Percentiles rank a stretch among this genome's conserved stretches.
These are phyloP conservation scores for Pollicipes pollicipes DNA, from an alignment of 1,140 invertebrate species.

Conservation along the genomic window DNA sequence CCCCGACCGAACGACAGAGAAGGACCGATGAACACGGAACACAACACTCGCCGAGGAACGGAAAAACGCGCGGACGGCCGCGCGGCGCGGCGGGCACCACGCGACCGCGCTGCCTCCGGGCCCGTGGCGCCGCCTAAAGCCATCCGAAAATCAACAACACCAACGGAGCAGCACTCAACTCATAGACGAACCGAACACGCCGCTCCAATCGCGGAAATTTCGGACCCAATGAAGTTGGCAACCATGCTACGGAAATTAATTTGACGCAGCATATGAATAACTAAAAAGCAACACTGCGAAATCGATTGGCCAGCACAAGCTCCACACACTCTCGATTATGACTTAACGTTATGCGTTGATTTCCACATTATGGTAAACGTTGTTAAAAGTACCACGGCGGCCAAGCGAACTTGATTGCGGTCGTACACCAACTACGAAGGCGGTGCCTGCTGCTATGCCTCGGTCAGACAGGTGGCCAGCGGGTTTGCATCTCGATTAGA, in stretches of 20 bases:
- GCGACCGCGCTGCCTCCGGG: no score
- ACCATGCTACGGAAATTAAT: not conserved
- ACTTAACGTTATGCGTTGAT: not conserved
- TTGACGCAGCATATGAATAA: not conserved
- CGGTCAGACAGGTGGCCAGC: no score
- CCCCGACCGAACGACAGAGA: not conserved
- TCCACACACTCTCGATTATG: not conserved
- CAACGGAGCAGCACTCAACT: not conserved
- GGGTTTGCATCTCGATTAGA: not conserved
- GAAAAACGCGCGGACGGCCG: not conserved
- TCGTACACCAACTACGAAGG: not conserved
- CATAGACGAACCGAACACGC: not conserved
- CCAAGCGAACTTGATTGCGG: no score
- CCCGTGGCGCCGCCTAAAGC: not conserved
- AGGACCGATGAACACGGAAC: not conserved
- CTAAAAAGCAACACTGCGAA: not conserved
- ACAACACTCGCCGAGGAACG: not conserved
- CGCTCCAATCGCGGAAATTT: not conserved
- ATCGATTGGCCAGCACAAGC: not conserved
- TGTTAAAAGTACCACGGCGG: not conserved
- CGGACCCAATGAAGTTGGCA: not conserved
- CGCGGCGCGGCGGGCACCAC: no score
- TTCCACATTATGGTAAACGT: not conserved
- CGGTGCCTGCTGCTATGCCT: no score
- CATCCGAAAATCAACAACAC: slow-evolving; percentile 1